Evolutionary conservation across 2,797 vertebrate genomes (phyloP), one percentile per base, ranked within the genome.

Genomic region (Tinamus major): DNA sequence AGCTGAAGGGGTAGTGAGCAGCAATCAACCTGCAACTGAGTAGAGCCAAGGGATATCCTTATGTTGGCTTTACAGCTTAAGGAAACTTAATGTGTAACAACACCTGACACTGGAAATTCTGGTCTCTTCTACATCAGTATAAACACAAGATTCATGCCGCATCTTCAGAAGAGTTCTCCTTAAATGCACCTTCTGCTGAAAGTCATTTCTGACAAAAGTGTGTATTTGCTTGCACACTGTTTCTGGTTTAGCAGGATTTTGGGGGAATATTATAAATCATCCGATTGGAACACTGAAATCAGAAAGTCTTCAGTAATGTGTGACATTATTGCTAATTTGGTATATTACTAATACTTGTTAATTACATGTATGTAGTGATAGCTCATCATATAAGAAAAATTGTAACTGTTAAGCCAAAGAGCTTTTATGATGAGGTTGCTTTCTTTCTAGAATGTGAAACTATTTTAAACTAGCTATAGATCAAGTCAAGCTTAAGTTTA

Each of bases 381-480:
- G 13, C 70, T 88, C 31, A 86, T 62, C 46, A 41, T 14, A 85
- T 33, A 44, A n/a, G 29, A 59, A 42, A 85, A 78, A 79, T 35
- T 64, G 37, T 20, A 87, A 80, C 12, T 29, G 62, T 77, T 65
- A 55, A 89, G 21, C 9, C 69, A 85, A 87, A 92, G 27, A 42
- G 84, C 3, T 77, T 79, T 68, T 0, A 0, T 14, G 49, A 13
- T 70, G 59, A 89, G 21, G 18, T 42, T 76, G 27, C 29, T 91
- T 79, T 83, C 69, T 89, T 93, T 61, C 33, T 41, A 65, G n/a
- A 87, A 64, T n/a, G 39, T 42, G 24, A 72, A 87, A 72, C 21
- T 69, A 56, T 88, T 88, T 84, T n/a, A 93, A 84, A 63, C 9
- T 13, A 89, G 2, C 8, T 76, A 87, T 37, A 84, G 27, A 44